Evolutionary conservation across 2,888 invertebrate species (phyloP), one percentile per base, ranked within the genome.

Genomic region (Philhelius pedissequus): DNA sequence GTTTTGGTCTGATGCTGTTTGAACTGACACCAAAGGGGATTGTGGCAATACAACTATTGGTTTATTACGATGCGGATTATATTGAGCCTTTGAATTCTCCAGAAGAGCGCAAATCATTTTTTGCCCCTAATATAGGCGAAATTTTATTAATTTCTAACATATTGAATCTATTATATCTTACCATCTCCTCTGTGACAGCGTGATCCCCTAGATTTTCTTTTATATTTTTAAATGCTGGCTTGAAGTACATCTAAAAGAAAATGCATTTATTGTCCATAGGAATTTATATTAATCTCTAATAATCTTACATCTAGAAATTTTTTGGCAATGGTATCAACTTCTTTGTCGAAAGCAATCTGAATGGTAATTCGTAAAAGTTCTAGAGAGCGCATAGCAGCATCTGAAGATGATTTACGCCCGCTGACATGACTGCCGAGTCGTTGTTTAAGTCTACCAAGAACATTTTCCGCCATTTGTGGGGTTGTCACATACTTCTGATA

Each of bases 191-290:
- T 56, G 92, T 93, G 0, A 94, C 93, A 43, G 92, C 91, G 82
- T 92, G 92, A 50, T 93, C 92, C 4, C 94, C 94, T 79, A 94
- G 92, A 89, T 94, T 95, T 86, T 92, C 91, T 79, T 93, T 92
- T 30, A 94, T 93, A 88, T 94, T 95, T 84, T 93, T 93, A 76
- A 94, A 92, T 5, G 94, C 94, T 38, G 94, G 94, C 86, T 93
- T 92, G 87, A 94, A 94, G 87, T 93, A 94, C 87, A 92, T 92
- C 94, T 94, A 43, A 8, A 18, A 15, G 1, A 45, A 45, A n/a
- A 40, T 8, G 6, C n/a, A 40, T 40, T 0, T 40, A 0, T 40
- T n/a, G 3, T 15, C 3, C 7, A 15, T n/a, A 25, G 25, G 3
- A 25, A 25, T 38, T 40, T 3, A 4, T 13, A 35, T 3, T 11